These are phyloP conservation scores for Tenthredo distinguenda DNA, from an alignment of 2,888 invertebrate genomes.

Conservation along the genomic window DNA sequence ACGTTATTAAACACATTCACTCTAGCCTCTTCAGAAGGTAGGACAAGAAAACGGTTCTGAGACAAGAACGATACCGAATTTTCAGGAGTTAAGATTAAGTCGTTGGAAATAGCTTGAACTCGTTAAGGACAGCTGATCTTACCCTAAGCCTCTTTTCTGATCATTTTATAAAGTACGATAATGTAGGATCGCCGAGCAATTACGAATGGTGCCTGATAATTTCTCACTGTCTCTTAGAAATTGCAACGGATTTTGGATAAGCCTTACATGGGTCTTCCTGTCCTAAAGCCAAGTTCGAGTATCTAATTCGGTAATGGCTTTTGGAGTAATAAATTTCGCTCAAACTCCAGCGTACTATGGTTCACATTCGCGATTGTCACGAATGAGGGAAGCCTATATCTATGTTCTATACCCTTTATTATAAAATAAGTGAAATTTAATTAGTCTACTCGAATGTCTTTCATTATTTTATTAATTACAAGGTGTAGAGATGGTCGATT, in stretches of 20 bases:
- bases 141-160: slow-evolving; percentile 19
- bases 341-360: not conserved
- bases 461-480: slow-evolving; percentile 1
- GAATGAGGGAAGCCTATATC: not conserved
- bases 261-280: slow-evolving; percentile 18
- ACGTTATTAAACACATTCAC: slow-evolving; percentile 1
- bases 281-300: slow-evolving; percentile 18
- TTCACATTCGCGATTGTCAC: slow-evolving; percentile 12
- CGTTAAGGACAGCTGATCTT: slow-evolving; percentile 32
- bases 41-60: not conserved
- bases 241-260: slow-evolving; percentile 39
- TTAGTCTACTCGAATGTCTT: not conserved
- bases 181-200: slow-evolving; percentile 1
- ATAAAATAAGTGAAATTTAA: slow-evolving; percentile 1
- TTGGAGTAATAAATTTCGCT: slow-evolving; percentile 12
- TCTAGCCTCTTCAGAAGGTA: not conserved
- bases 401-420: no score
- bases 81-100: not conserved
- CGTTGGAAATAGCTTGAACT: slow-evolving; percentile 20
- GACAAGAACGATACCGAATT: not conserved
- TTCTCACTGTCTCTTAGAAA: slow-evolving; percentile 35
- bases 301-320: slow-evolving; percentile 41
- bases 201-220: slow-evolving; percentile 36
- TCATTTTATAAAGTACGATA: slow-evolving; percentile 32
- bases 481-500: not conserved